Evolutionary conservation across 2,888 invertebrate genomes (phyloP), one percentile per base, ranked within the genome.

Genomic region (Clusia tigrina): DNA sequence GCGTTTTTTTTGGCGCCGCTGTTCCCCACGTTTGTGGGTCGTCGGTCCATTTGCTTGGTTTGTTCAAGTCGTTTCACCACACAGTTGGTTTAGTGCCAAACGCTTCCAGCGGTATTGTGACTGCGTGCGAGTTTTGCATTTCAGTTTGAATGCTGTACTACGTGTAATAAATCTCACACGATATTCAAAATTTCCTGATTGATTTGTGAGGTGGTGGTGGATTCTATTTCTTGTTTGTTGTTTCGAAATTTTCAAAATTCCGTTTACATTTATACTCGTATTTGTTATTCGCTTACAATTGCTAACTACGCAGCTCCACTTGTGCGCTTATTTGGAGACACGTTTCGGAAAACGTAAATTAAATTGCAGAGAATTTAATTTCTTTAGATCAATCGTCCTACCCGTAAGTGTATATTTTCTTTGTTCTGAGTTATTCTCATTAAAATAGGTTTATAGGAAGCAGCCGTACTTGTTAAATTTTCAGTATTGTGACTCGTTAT

Each of bases 61-160:
- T 12, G 32, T 32, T 12, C 32, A 12, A 42, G 3, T 15, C 2
- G 42, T 42, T 17, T 6, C 6, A 15, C 12, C 32, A 32, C 12
- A 32, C 32, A 15, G 6, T 42, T 3, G n/a, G n/a, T 3, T 42
- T 17, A 3, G 12, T 10, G 2, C n/a, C 42, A 3, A 15, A 15
- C 42, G 42, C n/a, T 6, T 42, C 2, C 42, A 42, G n/a, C 12
- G n/a, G 3, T 42, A 42, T 15, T 17, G 42, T 42, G 42, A 42
- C n/a, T 42, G 42, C 10, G 42, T 42, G 42, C n/a, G 42, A 6
- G 42, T 42, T 42, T 42, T 42, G 42, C n/a, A 42, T 42, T 42
- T 42, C 42, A 42, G 3, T 3, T 10, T 17, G 12, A 32, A 32
- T 12, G n/a, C n/a, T n/a, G n/a, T 32, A 32, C 32, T 12, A 12